A percentile compares a stretch with the other conserved stretches of the same genome.
Evolutionary conservation across 30 jellyfish, hydroid and myxozoan genomes (phyloP).

Genomic region (Hydractinia symbiolongicarpus): DNA sequence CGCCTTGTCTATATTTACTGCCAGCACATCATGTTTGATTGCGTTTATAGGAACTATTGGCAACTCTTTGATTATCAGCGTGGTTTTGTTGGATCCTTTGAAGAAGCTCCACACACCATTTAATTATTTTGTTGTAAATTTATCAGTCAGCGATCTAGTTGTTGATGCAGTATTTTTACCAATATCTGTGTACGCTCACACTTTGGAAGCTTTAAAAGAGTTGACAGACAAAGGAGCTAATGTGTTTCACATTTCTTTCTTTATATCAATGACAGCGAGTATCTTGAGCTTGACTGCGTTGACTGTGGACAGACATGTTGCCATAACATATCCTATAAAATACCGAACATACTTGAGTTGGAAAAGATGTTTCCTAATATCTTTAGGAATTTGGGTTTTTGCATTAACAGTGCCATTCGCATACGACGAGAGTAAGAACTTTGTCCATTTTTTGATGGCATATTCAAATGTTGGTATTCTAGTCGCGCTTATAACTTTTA

Average conservation of each 20-base stretch:
- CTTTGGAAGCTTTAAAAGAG: background rate
- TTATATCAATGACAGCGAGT: slow-evolving; percentile 14
- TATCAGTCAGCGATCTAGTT: slow-evolving; percentile 20
- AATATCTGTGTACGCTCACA: slow-evolving; percentile 10
- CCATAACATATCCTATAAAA: background rate
- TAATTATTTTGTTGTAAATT: slow-evolving; percentile 23
- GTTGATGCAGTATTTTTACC: slow-evolving; percentile 23
- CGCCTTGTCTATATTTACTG: slow-evolving; percentile 51
- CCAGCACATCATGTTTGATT: slow-evolving; percentile 29
- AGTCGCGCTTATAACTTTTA: background rate
- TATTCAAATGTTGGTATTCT: background rate
- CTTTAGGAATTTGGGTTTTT: slow-evolving; percentile 10
- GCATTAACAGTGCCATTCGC: background rate
- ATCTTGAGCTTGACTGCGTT: slow-evolving; percentile 1
- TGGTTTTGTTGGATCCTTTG: slow-evolving; percentile 22
- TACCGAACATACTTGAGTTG: slow-evolving; percentile 9
- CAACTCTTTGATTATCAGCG: slow-evolving; percentile 8
- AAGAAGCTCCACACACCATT: slow-evolving; percentile 36
- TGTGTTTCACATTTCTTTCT: background rate
- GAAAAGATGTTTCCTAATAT: slow-evolving; percentile 7
- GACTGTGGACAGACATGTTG: slow-evolving; percentile 17
- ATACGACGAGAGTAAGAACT: background rate
- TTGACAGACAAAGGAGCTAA: background rate
- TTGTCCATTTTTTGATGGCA: background rate
- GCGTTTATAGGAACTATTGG: slow-evolving; percentile 40